Evolutionary conservation across 2,888 invertebrate genomes (phyloP), one percentile per base, ranked within the genome.

Genomic region (Andrena chrysosceles): DNA sequence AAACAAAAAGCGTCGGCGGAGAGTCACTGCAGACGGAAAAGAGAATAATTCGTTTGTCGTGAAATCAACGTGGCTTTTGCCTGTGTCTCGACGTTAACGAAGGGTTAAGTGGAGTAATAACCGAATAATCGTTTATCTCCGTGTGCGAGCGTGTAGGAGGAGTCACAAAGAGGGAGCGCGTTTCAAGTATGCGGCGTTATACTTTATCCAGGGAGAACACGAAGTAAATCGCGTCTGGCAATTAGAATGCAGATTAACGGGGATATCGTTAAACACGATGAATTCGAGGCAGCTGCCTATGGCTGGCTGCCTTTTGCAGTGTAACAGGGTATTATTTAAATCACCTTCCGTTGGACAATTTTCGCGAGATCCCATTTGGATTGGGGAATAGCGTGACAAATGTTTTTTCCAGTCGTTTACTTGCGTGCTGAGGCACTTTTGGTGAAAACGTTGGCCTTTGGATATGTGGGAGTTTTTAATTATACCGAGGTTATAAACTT

Each of bases 11-110:
- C 66, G 78, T 66, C 7, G 26, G n/a, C 29, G 29, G 29, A 49
- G 49, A n/a, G 29, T 35, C 42, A 10, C 49, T 13, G 56, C 33
- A 52, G 20, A 63, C 7, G n/a, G 31, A 26, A 62, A 63, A 70
- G 56, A 64, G 70, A 77, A 85, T 85, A 85, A 85, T 81, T 64
- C 77, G 67, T 85, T 85, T 74, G 74, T 81, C 77, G 81, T 81
- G 77, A 85, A 71, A 71, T 26, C 71, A 42, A 73, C 72, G 70
- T 66, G 75, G 76, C 75, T 69, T 69, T 52, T 49, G 31, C 35
- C 42, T 33, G 63, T 66, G 35, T 56, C 42, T 16, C 35, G 59
- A 59, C n/a, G 73, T 48, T 76, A 72, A 84, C 84, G 56, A 72
- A 69, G 59, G 79, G 54, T 84, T 84, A 75, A 84, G 68, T 56